phyloP scores from a whole-genome alignment of 92 coral and sea anemone species.

The Actinernus sp. region DNA sequence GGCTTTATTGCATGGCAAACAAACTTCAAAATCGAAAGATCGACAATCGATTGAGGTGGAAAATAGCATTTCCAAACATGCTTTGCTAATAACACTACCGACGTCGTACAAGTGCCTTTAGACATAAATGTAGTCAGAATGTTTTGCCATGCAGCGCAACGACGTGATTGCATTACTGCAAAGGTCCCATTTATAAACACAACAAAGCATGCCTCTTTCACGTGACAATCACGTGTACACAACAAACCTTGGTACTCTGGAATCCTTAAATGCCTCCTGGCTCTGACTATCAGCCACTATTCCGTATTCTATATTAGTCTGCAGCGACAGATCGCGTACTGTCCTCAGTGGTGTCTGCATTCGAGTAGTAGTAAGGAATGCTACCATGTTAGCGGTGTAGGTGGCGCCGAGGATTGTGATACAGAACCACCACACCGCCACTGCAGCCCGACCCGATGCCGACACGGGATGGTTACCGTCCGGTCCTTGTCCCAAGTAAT shows the following conservation, averaged over 20 bases:
- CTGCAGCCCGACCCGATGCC: constrained; percentile 57
- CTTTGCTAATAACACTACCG: too few relatives aligned
- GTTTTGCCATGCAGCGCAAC: too few relatives aligned
- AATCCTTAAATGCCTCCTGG: constrained; percentile 43
- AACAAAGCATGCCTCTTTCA: too few relatives aligned
- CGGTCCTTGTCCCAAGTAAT: constrained; percentile 68
- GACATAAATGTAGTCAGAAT: too few relatives aligned
- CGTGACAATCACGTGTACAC: too few relatives aligned
- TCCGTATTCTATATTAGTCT: constrained; percentile 50
- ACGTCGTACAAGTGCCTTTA: too few relatives aligned
- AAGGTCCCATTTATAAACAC: too few relatives aligned
- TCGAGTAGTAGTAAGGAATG: constrained; percentile 64
- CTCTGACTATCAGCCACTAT: constrained; percentile 43
- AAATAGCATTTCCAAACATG: too few relatives aligned
- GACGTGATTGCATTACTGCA: too few relatives aligned
- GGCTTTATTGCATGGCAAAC: too few relatives aligned
- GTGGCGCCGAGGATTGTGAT: constrained; percentile 73
- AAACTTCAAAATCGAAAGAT: too few relatives aligned
- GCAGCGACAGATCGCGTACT: constrained; percentile 46
- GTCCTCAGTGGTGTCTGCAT: constrained; percentile 60
- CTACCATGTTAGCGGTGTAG: constrained; percentile 82
- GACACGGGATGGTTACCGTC: constrained; percentile 59
- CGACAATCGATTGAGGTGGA: too few relatives aligned
- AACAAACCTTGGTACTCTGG: constrained; percentile 42
- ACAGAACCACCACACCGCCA: constrained; percentile 77